Evolutionary conservation across 2,888 invertebrate species (phyloP).

Genomic region (Rugalucina vietnamica): DNA sequence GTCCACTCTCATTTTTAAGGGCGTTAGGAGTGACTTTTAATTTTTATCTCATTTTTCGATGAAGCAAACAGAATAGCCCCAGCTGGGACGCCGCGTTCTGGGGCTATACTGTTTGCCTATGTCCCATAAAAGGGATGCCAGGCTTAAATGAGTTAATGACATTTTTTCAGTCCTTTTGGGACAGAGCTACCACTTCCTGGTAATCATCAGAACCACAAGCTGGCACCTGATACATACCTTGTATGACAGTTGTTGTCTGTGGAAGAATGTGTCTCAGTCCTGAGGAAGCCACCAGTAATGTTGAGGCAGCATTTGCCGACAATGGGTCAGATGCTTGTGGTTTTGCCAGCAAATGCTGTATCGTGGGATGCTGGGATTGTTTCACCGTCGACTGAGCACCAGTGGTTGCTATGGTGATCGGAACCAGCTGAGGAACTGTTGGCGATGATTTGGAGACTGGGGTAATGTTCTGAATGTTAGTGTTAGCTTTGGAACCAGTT

Average conservation of each 20-base stretch:
- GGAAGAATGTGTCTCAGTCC: constrained; percentile 7
- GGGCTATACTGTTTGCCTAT: too few species aligned
- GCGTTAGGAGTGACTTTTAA: too few species aligned
- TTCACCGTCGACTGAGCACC: background rate
- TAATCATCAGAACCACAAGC: too few species aligned
- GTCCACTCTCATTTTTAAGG: too few species aligned
- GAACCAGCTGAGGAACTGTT: constrained; percentile 8
- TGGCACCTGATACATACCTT: background rate
- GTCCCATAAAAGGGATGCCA: too few species aligned
- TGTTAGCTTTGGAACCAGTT: constrained; percentile 5
- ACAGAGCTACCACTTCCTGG: too few species aligned
- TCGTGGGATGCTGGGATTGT: constrained; percentile 56
- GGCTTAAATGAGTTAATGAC: too few species aligned
- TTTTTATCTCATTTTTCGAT: too few species aligned
- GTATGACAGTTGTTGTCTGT: background rate
- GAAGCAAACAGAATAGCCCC: too few species aligned
- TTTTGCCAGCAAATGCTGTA: constrained; percentile 51
- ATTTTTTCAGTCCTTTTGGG: too few species aligned
- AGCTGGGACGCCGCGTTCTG: too few species aligned
- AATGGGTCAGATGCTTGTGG: background rate
- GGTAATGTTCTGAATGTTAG: background rate
- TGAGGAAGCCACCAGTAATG: background rate
- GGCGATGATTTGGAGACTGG: background rate
- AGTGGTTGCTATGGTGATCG: background rate
- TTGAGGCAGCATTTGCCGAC: background rate